Conservation (phyloP, 2,113 vertebrate species). For the Phoxinus phoxinus region DNA sequence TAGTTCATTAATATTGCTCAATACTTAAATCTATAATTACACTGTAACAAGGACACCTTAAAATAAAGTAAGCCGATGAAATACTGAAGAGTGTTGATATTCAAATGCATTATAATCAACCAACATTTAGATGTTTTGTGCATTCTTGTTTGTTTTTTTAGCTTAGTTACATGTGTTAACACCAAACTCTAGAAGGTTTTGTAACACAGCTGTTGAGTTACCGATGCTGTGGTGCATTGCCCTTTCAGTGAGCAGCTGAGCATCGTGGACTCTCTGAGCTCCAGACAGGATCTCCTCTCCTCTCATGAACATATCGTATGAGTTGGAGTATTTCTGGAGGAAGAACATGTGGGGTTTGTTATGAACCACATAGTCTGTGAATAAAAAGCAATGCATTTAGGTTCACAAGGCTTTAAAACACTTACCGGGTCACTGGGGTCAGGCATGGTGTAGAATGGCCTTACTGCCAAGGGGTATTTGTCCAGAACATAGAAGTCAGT, state of each 20-base stretch:
- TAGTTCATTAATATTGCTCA: too few species aligned
- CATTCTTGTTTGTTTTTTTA: not conserved
- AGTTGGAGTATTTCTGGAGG: slow-evolving; percentile 95
- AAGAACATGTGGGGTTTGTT: not conserved
- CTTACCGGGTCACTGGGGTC: slow-evolving; percentile 90
- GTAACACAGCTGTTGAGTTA: slow-evolving; percentile 63
- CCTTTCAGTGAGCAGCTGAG: slow-evolving; percentile 91
- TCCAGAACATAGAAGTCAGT: slow-evolving; percentile 99
- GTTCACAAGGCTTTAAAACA: slow-evolving; percentile 45
- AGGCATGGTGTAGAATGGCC: slow-evolving; percentile 99
- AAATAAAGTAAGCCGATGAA: too few species aligned
- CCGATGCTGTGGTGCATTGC: slow-evolving; percentile 91
- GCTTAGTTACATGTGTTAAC: not conserved
- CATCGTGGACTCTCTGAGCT: slow-evolving; percentile 94
- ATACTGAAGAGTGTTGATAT: not conserved
- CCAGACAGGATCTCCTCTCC: slow-evolving; percentile 98
- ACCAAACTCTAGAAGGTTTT: not conserved
- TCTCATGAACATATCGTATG: slow-evolving; percentile 99
- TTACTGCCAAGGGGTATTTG: slow-evolving; percentile 96
- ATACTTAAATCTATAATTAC: too few species aligned
- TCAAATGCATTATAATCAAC: not conserved
- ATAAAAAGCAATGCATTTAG: not conserved
- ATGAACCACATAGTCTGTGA: not conserved
- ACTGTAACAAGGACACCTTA: too few species aligned
- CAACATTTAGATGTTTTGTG: not conserved